Evolutionary conservation across 1,140 invertebrate genomes (phyloP).

Genomic region (Listronotus oregonensis): DNA sequence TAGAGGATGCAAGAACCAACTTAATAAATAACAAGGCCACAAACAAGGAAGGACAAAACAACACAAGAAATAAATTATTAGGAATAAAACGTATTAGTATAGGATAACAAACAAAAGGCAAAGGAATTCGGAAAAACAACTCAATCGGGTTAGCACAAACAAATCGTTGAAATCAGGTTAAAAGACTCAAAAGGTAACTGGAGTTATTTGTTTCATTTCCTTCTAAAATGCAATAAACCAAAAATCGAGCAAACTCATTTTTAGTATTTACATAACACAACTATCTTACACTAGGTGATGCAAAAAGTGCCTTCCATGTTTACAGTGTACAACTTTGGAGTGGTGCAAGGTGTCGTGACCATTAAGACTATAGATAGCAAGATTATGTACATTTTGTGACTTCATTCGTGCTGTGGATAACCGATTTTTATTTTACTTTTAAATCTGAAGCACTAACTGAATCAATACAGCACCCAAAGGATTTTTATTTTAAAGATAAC

Average conservation of each 20-base stretch:
- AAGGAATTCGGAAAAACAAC: conserved; percentile 6
- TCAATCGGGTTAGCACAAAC: conserved; percentile 17
- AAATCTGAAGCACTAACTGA: too few species aligned
- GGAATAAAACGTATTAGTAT: conserved; percentile 6
- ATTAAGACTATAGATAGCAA: neutral
- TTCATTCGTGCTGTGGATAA: too few species aligned
- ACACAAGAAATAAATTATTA: conserved; percentile 8
- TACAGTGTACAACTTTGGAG: conserved; percentile 15
- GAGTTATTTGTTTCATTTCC: conserved; percentile 4
- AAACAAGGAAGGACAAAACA: conserved; percentile 10
- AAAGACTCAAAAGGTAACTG: neutral
- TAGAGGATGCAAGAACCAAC: conserved; percentile 19
- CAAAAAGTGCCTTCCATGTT: conserved; percentile 11
- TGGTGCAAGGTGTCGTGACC: conserved; percentile 6
- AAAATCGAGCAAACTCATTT: conserved; percentile 24
- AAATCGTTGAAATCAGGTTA: conserved; percentile 6
- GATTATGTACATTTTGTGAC: neutral
- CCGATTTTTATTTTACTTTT: too few species aligned
- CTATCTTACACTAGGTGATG: conserved; percentile 15
- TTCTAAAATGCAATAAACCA: conserved; percentile 26
- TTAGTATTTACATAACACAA: conserved; percentile 25
- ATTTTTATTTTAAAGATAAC: too few species aligned
- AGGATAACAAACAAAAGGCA: neutral
- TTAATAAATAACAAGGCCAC: conserved; percentile 14
- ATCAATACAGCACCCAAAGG: too few species aligned